These are phyloP conservation scores for Perodicticus potto DNA, from an alignment of 2,797 vertebrate species.

Conservation along the genomic window DNA sequence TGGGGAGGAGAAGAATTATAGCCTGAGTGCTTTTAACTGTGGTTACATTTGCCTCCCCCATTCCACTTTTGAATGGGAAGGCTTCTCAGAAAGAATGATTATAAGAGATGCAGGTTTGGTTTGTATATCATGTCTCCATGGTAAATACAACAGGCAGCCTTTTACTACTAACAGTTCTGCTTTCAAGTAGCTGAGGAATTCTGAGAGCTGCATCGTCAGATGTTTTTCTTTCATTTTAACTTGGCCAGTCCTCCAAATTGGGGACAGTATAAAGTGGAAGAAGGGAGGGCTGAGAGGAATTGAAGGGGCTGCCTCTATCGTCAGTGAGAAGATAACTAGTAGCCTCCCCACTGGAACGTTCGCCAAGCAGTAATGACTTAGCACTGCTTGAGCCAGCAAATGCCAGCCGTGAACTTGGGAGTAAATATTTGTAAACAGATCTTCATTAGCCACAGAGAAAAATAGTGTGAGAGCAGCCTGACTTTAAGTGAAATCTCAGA, in stretches of 20 bases:
- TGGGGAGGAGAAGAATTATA: rapidly evolving
- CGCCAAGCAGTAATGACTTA: conserved; percentile 84
- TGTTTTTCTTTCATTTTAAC: conserved; percentile 44
- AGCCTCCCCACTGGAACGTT: conserved; percentile 76
- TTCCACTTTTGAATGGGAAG: conserved; percentile 32
- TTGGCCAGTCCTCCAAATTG: conserved; percentile 37
- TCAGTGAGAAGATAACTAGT: conserved; percentile 77
- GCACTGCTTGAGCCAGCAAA: conserved; percentile 72
- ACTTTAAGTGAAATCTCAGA: conserved; percentile 26
- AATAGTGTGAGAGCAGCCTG: background rate
- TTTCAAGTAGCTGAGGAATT: background rate
- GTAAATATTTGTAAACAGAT: conserved; percentile 81
- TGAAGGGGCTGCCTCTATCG: conserved; percentile 69
- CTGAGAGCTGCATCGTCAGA: background rate
- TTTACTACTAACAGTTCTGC: background rate
- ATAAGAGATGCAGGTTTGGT: conserved; percentile 64
- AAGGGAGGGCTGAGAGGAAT: conserved; percentile 52
- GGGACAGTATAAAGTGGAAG: background rate
- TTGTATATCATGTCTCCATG: background rate
- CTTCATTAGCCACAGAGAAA: conserved; percentile 50
- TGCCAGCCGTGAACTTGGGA: conserved; percentile 67
- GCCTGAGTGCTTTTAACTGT: background rate
- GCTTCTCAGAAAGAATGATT: conserved; percentile 11
- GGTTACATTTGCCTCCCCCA: background rate
- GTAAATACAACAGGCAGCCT: background rate